Evolutionary conservation across 2,888 invertebrate genomes (phyloP).

Genomic region (Atethmia centrago): DNA sequence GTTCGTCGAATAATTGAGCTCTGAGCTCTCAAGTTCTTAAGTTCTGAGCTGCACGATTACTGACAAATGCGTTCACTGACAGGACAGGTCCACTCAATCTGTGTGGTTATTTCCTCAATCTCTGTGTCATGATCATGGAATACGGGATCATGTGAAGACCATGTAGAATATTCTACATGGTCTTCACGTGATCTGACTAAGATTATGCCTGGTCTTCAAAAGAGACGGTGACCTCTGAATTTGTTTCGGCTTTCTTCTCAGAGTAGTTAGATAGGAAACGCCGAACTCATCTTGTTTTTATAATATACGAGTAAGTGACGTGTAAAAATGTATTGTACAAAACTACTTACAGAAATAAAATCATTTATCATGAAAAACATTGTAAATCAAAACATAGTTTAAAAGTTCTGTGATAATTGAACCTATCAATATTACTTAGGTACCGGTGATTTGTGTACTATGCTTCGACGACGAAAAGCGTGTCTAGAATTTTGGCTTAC

Average conservation of each 20-base stretch:
- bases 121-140: too few relatives aligned
- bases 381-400: not conserved
- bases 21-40: too few relatives aligned
- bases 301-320: not conserved
- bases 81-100: not conserved
- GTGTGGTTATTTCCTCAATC: not conserved
- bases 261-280: not conserved
- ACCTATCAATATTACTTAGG: conserved; percentile 30
- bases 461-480: conserved; percentile 45
- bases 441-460: conserved; percentile 49
- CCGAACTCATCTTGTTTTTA: not conserved
- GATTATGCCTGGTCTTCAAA: not conserved
- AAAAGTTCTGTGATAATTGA: conserved; percentile 9
- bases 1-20: not conserved
- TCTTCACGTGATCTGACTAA: not conserved
- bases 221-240: too few relatives aligned
- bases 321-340: not conserved
- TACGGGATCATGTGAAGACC: too few relatives aligned
- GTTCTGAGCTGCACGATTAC: too few relatives aligned
- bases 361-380: not conserved
- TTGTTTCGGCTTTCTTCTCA: not conserved
- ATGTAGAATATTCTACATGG: not conserved
- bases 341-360: not conserved
- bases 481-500: conserved; percentile 50
- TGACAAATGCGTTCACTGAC: too few relatives aligned